Evolutionary conservation across 2,113 vertebrate species (phyloP).

Genomic region (Myodes glareolus): DNA sequence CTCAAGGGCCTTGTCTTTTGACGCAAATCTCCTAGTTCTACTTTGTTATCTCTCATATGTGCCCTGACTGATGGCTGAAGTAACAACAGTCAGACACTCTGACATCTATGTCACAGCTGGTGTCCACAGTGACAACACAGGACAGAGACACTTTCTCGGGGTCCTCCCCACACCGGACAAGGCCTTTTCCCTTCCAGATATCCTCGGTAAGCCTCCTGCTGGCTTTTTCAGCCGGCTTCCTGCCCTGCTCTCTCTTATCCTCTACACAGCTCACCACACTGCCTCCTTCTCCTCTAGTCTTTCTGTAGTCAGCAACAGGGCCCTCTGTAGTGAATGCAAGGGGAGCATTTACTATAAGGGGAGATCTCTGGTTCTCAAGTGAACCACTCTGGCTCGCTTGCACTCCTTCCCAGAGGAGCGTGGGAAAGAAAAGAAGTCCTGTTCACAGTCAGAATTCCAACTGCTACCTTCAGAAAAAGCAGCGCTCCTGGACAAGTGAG

Average conservation of each 20-base stretch:
- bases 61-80: background rate
- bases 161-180: background rate
- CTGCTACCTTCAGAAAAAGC: background rate
- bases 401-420: background rate
- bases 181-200: background rate
- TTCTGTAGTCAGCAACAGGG: background rate
- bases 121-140: background rate
- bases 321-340: background rate
- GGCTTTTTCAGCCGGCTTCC: background rate
- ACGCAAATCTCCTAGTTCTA: background rate
- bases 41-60: background rate
- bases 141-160: background rate
- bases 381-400: background rate
- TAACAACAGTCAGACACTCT: background rate
- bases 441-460: background rate
- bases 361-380: background rate
- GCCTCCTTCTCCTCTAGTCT: background rate
- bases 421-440: slow-evolving; percentile 12
- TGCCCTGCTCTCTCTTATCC: background rate
- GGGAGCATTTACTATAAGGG: background rate
- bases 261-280: background rate
- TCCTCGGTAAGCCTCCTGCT: background rate
- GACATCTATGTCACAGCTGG: background rate
- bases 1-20: background rate
- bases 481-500: background rate